Evolutionary conservation across 2,113 vertebrate species (phyloP).

Genomic region (Tachuris rubrigastra): DNA sequence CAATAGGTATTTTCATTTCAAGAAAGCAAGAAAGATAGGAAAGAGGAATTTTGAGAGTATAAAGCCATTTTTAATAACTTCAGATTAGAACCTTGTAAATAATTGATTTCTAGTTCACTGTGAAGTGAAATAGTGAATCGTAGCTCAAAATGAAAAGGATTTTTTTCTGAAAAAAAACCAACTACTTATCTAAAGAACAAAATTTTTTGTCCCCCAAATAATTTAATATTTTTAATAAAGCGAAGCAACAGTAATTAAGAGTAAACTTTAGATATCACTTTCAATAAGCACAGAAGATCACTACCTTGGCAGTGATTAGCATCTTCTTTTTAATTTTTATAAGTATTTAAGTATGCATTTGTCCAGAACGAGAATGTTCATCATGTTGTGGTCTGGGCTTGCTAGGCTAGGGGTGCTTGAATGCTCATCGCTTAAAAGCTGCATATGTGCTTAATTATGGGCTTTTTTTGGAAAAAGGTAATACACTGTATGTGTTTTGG

Average conservation of each 20-base stretch:
- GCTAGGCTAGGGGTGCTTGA: not conserved
- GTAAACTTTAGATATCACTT: not conserved
- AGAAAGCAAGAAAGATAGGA: not conserved
- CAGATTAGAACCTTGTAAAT: not conserved
- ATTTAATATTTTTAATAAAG: not conserved
- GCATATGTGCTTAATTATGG: not conserved
- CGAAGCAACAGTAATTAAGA: not conserved
- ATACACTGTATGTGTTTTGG: not conserved
- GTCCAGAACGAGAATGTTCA: not conserved
- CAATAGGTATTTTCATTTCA: not conserved
- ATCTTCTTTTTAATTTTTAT: not conserved
- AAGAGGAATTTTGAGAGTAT: not conserved
- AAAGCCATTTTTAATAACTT: constrained; percentile 1
- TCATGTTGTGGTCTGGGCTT: not conserved
- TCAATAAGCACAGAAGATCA: not conserved
- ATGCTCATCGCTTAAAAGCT: not conserved
- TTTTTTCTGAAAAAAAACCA: not conserved
- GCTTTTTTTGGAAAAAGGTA: not conserved
- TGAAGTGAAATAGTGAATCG: not conserved
- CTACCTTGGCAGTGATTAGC: not conserved
- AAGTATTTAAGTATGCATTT: not conserved
- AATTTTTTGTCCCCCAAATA: not conserved
- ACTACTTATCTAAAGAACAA: not conserved
- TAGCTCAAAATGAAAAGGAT: not conserved
- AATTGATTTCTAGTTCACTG: not conserved